Percentiles rank a stretch among this genome's conserved stretches.
These are phyloP conservation scores for Prinia subflava DNA, from an alignment of 2,113 vertebrate species.

Conservation along the genomic window DNA sequence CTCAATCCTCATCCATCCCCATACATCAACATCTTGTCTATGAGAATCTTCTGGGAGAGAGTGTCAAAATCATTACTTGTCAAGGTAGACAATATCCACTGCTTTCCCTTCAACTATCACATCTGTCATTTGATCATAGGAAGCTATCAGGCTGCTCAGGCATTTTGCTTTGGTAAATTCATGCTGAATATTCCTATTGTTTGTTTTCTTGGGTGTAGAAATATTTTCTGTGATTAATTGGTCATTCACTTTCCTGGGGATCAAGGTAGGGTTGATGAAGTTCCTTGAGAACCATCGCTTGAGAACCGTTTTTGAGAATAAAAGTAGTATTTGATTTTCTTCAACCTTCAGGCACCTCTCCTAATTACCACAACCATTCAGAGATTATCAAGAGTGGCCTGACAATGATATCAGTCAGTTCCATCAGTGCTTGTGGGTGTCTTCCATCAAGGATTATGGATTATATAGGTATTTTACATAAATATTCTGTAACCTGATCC, in stretches of 20 bases:
- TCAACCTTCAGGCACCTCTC: not conserved
- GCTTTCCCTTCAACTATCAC: not conserved
- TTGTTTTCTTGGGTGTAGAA: not conserved
- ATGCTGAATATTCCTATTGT: not conserved
- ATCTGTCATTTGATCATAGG: not conserved
- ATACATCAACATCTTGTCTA: not conserved
- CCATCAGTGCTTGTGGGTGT: not conserved
- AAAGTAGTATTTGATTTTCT: not conserved
- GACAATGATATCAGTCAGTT: not conserved
- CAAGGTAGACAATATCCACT: not conserved
- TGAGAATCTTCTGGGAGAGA: not conserved
- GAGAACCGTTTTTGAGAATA: not conserved
- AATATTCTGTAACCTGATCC: not conserved
- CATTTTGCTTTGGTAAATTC: not conserved
- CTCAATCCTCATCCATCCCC: not conserved
- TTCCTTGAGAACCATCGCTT: not conserved
- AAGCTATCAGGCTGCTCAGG: not conserved
- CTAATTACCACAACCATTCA: not conserved
- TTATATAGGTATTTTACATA: not conserved
- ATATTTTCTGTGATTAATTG: not conserved
- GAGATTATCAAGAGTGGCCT: not conserved
- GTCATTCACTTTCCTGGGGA: not conserved
- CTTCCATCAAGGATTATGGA: not conserved
- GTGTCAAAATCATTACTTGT: not conserved
- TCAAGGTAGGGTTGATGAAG: not conserved